These are phyloP conservation scores for Tragelaphus imberbis DNA, from an alignment of 2,113 vertebrate species.

Conservation along the genomic window DNA sequence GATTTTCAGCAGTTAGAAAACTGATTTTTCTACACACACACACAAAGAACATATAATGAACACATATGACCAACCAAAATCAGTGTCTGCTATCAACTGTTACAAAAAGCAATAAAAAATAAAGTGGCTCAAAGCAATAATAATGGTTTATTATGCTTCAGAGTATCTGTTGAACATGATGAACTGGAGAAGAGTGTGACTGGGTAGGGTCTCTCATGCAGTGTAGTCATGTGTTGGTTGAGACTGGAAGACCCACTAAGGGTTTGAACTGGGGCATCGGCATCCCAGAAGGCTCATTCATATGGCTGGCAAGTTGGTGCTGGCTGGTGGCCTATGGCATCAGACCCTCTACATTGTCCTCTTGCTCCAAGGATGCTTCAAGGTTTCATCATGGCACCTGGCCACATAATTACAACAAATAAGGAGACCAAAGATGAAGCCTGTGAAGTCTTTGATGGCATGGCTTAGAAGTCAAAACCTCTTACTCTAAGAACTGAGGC, in stretches of 20 bases:
- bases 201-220: not conserved
- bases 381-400: not conserved
- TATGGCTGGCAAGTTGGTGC: not conserved
- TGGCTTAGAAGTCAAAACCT: not conserved
- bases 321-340: not conserved
- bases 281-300: not conserved
- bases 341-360: rapidly evolving
- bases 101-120: not conserved
- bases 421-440: not conserved
- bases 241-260: not conserved
- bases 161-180: not conserved
- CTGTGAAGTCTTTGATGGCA: not conserved
- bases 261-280: too few species aligned
- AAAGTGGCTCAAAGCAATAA: not conserved
- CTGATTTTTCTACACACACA: not conserved
- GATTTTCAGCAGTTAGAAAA: not conserved
- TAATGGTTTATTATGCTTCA: not conserved
- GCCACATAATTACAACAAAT: not conserved
- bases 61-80: not conserved
- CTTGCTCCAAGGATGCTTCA: not conserved
- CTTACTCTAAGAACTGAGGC: not conserved
- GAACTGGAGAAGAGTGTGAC: not conserved
- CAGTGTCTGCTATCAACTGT: not conserved
- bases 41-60: not conserved
- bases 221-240: not conserved